Conservation (phyloP, 2,113 vertebrate species). For the Hyperopisus bebe region DNA sequence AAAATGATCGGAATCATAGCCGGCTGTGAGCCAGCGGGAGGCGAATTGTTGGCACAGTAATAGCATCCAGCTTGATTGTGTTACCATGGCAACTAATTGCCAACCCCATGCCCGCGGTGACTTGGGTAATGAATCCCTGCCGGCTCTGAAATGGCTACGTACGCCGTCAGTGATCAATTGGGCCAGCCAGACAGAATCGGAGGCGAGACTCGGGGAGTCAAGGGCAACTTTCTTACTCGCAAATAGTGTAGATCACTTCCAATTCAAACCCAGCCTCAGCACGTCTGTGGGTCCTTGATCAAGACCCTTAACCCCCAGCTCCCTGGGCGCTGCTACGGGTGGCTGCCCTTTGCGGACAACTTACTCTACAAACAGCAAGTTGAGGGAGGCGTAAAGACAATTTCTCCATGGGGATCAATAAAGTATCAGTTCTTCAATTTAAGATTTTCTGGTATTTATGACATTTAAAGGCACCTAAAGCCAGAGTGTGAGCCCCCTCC, state of each 20-base stretch:
- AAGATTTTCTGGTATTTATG: not conserved
- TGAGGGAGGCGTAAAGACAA: too few relatives aligned
- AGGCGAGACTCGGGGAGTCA: not conserved
- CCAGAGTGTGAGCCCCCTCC: not conserved
- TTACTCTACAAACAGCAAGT: too few relatives aligned
- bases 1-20: not conserved
- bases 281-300: too few relatives aligned
- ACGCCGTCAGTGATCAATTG: not conserved
- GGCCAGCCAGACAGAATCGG: not conserved
- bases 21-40: not conserved
- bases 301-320: too few relatives aligned
- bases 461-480: not conserved
- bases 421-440: not conserved
- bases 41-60: not conserved
- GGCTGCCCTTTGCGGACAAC: too few relatives aligned
- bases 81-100: conserved; percentile 2
- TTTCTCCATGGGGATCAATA: too few relatives aligned
- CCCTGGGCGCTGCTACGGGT: too few relatives aligned
- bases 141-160: not conserved
- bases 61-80: not conserved
- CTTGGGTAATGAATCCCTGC: not conserved
- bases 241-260: not conserved
- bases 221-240: not conserved
- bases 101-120: not conserved
- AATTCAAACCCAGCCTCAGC: too few relatives aligned